Evolutionary conservation across 2,888 invertebrate genomes (phyloP).

Genomic region (Papilio gigon): DNA sequence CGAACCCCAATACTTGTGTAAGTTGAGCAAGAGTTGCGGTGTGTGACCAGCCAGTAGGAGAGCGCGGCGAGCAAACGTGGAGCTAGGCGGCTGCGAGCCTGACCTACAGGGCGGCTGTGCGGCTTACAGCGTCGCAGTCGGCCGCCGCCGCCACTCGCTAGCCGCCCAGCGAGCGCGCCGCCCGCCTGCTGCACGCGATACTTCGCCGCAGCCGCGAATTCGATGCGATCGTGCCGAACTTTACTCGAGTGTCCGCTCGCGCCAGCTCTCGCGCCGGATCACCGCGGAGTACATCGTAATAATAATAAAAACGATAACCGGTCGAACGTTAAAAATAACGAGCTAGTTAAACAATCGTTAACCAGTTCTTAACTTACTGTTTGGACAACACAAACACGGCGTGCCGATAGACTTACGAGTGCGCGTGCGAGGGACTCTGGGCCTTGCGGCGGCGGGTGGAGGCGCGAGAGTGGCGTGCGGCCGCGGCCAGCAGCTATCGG

Average conservation of each 20-base stretch:
- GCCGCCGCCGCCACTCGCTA: conserved; percentile 56
- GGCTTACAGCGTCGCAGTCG: conserved; percentile 52
- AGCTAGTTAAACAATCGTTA: conserved; percentile 62
- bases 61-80: background rate
- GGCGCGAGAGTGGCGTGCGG: conserved; percentile 48
- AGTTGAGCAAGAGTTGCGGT: background rate
- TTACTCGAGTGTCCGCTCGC: too few species aligned
- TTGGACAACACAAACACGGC: conserved; percentile 53
- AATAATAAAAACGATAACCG: conserved; percentile 54
- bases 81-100: background rate
- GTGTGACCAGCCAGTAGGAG: background rate
- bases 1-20: background rate
- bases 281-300: conserved; percentile 47
- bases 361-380: conserved; percentile 55
- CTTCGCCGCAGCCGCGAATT: conserved; percentile 51
- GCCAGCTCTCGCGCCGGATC: background rate
- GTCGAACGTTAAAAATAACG: conserved; percentile 61
- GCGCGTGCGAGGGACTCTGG: conserved; percentile 34
- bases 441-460: conserved; percentile 44
- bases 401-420: conserved; percentile 55
- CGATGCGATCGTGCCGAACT: conserved; percentile 7
- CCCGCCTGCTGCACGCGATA: conserved; percentile 59
- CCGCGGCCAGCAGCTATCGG: conserved; percentile 44
- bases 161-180: conserved; percentile 64
- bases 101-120: conserved; percentile 20